Base-by-base conservation (phyloP, 2,113 vertebrate genomes). In the Phrynocephalus versicolor region DNA sequence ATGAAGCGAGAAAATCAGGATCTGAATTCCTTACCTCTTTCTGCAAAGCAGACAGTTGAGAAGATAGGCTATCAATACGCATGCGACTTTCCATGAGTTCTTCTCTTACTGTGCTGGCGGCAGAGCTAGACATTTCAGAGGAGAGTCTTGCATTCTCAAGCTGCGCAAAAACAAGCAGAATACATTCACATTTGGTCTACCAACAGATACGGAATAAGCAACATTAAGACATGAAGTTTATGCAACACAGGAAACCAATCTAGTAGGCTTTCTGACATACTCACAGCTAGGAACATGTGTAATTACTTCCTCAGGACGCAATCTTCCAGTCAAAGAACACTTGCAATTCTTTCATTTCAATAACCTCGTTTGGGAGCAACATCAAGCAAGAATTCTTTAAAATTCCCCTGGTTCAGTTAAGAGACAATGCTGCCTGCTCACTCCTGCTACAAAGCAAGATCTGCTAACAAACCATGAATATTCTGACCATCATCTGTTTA, bases 41-140 rank as follows among this genome's bases (percentile, higher is more conserved):
- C 91, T 98, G 98, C 62, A 99, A 94, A 73, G 78, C 95, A 51
- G 93, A 55, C 15, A 99, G 92, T 88, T 98, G 97, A 1, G 96
- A 95, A 0, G 93, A 94, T n/a, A 99, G 96, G 88, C 87, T 97
- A 76, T 98, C 97, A 0, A 98, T 97, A 71, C 97, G 95, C 79
- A 97, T 58, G 1, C 75, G 83, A 6, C 97, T 97, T 91, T 99
- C 97, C 35, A 91, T 95, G 45, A 99, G 96, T 74, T 99, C 97
- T 93, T 99, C 97, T n/a, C 96, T 94, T 73, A 97, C 92, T 41
- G 95, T 92, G 86, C 87, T 97, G 62, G 95, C 96, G 7, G 97
- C 94, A 1, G 94, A 96, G 80, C 87, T 96, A 65, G 95, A 98
- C 96, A 97, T 97, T 94, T 98, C 97, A 0, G 96, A 97, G 0